phyloP scores from a whole-genome alignment of 2,113 vertebrate genomes.

The Festucalex cinctus region DNA sequence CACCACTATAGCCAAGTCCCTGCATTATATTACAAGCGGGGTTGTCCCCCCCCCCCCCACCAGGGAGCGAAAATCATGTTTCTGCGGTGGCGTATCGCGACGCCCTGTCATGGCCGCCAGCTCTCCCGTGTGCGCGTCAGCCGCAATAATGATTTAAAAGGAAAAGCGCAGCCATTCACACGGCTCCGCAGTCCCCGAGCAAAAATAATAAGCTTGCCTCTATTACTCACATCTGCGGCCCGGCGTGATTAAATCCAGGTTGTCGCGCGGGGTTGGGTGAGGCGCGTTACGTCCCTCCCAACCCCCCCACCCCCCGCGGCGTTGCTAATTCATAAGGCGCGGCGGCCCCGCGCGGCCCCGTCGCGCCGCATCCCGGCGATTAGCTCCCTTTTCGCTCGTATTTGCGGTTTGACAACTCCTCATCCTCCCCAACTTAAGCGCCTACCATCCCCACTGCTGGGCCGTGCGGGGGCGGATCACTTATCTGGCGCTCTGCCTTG shows the following conservation, averaged over 20 bases:
- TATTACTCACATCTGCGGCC: constrained; percentile 63
- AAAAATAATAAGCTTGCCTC: constrained; percentile 64
- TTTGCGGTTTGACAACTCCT: constrained; percentile 17
- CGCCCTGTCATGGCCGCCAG: constrained; percentile 24
- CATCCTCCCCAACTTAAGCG: constrained; percentile 12
- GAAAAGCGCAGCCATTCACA: constrained; percentile 59
- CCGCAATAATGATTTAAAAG: constrained; percentile 67
- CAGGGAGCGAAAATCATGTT: constrained; percentile 47
- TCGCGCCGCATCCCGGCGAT: constrained; percentile 24
- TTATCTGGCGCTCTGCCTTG: constrained; percentile 65
- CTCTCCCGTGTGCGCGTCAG: constrained; percentile 66
- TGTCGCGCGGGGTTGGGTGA: constrained; percentile 25
- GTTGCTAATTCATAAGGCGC: constrained; percentile 51
- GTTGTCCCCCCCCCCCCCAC: constrained; percentile 10
- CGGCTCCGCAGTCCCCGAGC: constrained; percentile 57
- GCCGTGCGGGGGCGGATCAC: constrained; percentile 59
- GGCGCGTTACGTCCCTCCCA: constrained; percentile 17
- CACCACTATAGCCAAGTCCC: neutral
- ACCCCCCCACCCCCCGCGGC: too few relatives aligned
- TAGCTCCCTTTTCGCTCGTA: constrained; percentile 25
- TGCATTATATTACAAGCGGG: constrained; percentile 17
- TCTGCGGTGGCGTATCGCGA: constrained; percentile 33
- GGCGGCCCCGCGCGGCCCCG: constrained; percentile 50
- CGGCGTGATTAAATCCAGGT: constrained; percentile 61
- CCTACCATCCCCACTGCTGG: constrained; percentile 25